phyloP scores from a whole-genome alignment of 2,113 vertebrate species.

The Cyphomyrus discorhynchus region DNA sequence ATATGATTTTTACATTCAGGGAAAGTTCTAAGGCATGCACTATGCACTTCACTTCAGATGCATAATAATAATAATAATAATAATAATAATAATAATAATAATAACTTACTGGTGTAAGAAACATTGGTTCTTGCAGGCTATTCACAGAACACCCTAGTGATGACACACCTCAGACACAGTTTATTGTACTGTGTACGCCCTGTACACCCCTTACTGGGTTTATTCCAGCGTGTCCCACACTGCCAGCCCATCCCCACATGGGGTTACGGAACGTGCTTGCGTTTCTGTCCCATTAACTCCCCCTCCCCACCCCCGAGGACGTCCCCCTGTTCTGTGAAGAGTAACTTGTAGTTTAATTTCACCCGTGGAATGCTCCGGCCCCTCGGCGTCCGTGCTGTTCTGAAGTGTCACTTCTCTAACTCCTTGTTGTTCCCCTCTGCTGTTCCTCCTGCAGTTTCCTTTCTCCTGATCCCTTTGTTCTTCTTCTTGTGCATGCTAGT shows the following conservation, averaged over 20 bases:
- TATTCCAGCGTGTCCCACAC: background rate
- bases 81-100: background rate
- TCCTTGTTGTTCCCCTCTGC: slow-evolving; percentile 44
- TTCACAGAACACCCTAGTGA: background rate
- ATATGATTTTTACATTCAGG: background rate
- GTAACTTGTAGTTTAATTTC: background rate
- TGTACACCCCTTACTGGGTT: background rate
- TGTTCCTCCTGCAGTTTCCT: slow-evolving; percentile 46
- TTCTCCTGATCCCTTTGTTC: slow-evolving; percentile 70
- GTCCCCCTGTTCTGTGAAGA: background rate
- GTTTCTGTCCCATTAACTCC: background rate
- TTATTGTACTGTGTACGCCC: background rate
- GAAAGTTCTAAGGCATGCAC: background rate
- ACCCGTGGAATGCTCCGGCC: background rate
- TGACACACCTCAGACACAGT: background rate
- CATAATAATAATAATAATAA: background rate
- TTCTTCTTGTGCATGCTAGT: slow-evolving; percentile 83
- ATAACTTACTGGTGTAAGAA: background rate
- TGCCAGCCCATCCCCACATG: background rate
- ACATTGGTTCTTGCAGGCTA: background rate
- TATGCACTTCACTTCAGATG: background rate
- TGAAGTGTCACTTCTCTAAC: slow-evolving; percentile 24
- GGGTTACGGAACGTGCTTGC: background rate
- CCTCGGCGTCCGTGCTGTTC: slow-evolving; percentile 10
- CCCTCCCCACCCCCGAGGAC: background rate